Percentiles rank a stretch among this genome's conserved stretches.
Evolutionary conservation across 2,888 invertebrate species (phyloP).

Genomic region (Trypoxylon attenuatum): DNA sequence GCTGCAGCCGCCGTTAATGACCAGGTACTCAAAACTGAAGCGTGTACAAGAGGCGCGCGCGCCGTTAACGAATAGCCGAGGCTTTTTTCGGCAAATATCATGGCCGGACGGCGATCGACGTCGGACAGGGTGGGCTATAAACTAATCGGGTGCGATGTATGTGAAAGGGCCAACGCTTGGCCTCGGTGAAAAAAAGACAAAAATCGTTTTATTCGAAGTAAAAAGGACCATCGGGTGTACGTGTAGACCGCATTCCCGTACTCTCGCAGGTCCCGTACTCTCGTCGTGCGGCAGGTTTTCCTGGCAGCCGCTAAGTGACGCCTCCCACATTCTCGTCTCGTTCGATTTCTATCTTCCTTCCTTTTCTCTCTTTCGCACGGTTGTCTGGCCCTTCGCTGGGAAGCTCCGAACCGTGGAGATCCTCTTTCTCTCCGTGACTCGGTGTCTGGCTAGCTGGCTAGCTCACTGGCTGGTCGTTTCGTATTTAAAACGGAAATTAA

Average conservation of each 20-base stretch:
- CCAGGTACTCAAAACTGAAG: too few species aligned
- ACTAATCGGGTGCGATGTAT: constrained; percentile 3
- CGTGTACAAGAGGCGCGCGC: too few species aligned
- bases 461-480: too few species aligned
- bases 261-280: neutral
- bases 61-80: neutral
- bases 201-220: neutral
- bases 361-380: constrained; percentile 15
- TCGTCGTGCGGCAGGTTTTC: constrained; percentile 5
- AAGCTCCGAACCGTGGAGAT: too few species aligned
- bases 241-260: neutral
- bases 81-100: neutral
- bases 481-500: constrained; percentile 57
- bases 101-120: neutral
- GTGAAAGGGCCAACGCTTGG: neutral
- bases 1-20: too few species aligned
- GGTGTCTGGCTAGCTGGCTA: too few species aligned
- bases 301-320: neutral
- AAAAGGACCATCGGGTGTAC: neutral
- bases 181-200: neutral
- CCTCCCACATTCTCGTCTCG: too few species aligned
- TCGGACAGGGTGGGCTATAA: neutral
- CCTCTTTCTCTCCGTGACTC: too few species aligned
- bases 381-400: too few species aligned
- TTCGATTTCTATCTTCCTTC: constrained; percentile 50